Conservation (phyloP, 2,113 vertebrate genomes). For the Anoplopoma fimbria region DNA sequence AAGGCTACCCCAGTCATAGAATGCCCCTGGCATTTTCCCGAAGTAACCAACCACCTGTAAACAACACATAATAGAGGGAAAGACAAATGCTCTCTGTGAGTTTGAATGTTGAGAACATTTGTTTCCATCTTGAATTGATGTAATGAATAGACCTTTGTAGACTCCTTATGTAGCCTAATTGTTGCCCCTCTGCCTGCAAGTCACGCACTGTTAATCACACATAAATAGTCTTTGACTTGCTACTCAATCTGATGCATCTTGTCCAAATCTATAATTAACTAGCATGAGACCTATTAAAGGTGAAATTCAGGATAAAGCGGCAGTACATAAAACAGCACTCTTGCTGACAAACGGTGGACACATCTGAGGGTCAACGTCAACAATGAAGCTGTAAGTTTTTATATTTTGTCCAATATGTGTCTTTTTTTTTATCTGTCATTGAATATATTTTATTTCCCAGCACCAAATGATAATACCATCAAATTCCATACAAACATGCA, state of each 20-base stretch:
- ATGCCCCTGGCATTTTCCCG: conserved; percentile 35
- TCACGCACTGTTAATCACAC: conserved; percentile 49
- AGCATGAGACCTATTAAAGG: conserved; percentile 9
- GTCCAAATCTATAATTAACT: conserved; percentile 60
- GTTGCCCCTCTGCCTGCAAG: conserved; percentile 27
- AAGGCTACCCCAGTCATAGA: conserved; percentile 5
- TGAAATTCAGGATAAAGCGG: background rate
- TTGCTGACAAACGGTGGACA: conserved; percentile 14
- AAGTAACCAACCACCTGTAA: conserved; percentile 53
- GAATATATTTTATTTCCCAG: background rate
- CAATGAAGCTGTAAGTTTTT: conserved; percentile 79
- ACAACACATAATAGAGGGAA: conserved; percentile 43
- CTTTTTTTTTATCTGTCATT: background rate
- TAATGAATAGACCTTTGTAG: conserved; percentile 62
- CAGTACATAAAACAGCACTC: conserved; percentile 41
- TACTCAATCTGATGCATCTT: conserved; percentile 37
- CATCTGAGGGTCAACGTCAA: conserved; percentile 29
- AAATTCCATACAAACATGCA: background rate
- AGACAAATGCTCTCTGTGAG: conserved; percentile 33
- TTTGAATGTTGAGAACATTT: conserved; percentile 25
- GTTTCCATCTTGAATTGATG: conserved; percentile 26
- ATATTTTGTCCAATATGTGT: background rate
- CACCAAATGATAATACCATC: background rate
- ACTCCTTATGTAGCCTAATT: conserved; percentile 18
- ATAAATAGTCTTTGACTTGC: conserved; percentile 45